Base-by-base conservation (phyloP, 1,140 invertebrate genomes). In the Drosophila nebulosa region DNA sequence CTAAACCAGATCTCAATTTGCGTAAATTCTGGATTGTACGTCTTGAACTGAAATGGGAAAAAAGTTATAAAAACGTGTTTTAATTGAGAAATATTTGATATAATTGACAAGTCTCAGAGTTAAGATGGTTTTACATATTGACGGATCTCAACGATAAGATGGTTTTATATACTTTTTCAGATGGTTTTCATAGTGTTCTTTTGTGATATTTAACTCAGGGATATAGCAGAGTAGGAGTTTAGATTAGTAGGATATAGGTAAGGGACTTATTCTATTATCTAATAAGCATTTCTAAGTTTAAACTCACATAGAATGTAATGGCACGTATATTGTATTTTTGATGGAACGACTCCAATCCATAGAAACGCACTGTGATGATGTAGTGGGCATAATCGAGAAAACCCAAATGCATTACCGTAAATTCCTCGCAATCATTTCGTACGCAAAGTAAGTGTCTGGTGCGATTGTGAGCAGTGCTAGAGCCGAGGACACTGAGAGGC, bases 1-100 rank as follows among this genome's bases (percentile, higher is more conserved):
- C 98, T 93, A 90, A 99, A 98, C 97, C 97, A 99, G 64, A 99
- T 98, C 93, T 99, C 98, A 83, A 99, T 96, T 92, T 98, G 97
- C 7, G 98, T 99, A 89, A 99, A 99, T 0, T 95, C 95, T 55
- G 97, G 96, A 92, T 98, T 99, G 92, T 98, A 99, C 9, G 96
- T 98, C 92, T 98, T 98, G 90, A 99, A 98, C 97, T 99, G 93
- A 69, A 51, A 51, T 10, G 5, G 7, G 36, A 30, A 10, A 4
- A 3, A 32, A 21, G 14, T 16, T 21, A 5, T n/a, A n/a, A n/a
- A n/a, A n/a, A n/a, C n/a, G n/a, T n/a, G n/a, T n/a, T n/a, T n/a
- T n/a, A n/a, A n/a, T n/a, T n/a, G n/a, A n/a, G n/a, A n/a, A n/a
- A n/a, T n/a, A n/a, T n/a, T n/a, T n/a, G n/a, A n/a, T n/a, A n/a